Conservation (phyloP, 2,113 vertebrate species). For the Mola mola region DNA sequence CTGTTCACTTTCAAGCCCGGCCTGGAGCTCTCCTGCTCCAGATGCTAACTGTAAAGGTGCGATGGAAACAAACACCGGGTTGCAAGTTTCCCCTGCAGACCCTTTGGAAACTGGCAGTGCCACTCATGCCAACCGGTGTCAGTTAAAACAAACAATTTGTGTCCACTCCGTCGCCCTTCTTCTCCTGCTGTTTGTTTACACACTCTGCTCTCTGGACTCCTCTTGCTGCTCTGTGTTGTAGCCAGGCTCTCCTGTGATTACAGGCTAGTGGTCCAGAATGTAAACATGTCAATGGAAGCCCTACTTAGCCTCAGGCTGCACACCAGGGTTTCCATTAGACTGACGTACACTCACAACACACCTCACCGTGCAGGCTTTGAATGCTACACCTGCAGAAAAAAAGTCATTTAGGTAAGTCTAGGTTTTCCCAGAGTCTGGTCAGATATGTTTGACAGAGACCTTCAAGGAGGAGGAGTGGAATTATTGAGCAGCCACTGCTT, state of each 20-base stretch:
- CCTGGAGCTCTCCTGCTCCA: constrained; percentile 46
- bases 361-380: constrained; percentile 14
- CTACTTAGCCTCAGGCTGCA: constrained; percentile 16
- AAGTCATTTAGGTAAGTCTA: too few relatives aligned
- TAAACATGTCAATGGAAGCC: constrained; percentile 65
- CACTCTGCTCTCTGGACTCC: constrained; percentile 46
- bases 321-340: constrained; percentile 61
- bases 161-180: neutral
- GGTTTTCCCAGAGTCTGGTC: too few relatives aligned
- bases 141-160: constrained; percentile 48
- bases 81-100: constrained; percentile 13
- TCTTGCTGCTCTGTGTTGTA: constrained; percentile 42
- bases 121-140: constrained; percentile 8
- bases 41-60: constrained; percentile 64
- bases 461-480: too few relatives aligned
- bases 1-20: constrained; percentile 30
- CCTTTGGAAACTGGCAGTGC: neutral
- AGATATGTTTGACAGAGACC: too few relatives aligned
- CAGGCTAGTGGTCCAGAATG: constrained; percentile 54
- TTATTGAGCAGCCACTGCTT: too few relatives aligned
- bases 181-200: neutral
- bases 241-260: constrained; percentile 58
- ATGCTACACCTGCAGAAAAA: neutral
- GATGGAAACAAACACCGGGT: constrained; percentile 65
- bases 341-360: constrained; percentile 29